A percentile compares a stretch with the other conserved stretches of the same genome.
Evolutionary conservation across 2,113 vertebrate genomes (phyloP).

Genomic region (Cercopithecus mona): DNA sequence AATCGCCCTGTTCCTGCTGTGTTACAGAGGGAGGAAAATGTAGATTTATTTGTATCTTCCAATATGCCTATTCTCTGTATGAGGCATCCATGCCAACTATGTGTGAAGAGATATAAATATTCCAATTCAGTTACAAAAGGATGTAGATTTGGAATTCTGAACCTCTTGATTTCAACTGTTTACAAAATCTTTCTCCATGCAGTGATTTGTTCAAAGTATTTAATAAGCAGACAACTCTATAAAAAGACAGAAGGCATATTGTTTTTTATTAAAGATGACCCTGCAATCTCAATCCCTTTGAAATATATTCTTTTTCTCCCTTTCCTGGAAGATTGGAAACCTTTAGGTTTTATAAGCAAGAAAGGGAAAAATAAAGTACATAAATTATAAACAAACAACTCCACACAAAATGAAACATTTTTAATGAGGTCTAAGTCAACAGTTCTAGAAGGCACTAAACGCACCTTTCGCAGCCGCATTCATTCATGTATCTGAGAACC

Average conservation of each 20-base stretch:
- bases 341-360: background rate
- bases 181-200: slow-evolving; percentile 23
- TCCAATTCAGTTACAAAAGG: background rate
- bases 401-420: background rate
- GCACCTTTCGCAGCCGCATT: rapidly evolving
- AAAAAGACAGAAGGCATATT: slow-evolving; percentile 41
- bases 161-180: slow-evolving; percentile 28
- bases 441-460: background rate
- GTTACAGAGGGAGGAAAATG: background rate
- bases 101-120: slow-evolving; percentile 34
- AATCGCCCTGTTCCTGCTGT: background rate
- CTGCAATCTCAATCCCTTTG: slow-evolving; percentile 16
- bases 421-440: background rate
- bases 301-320: slow-evolving; percentile 39
- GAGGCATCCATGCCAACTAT: background rate
- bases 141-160: background rate
- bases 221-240: background rate
- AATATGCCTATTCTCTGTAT: background rate
- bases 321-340: slow-evolving; percentile 35
- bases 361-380: background rate
- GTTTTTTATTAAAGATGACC: slow-evolving; percentile 65
- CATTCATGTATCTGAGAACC: background rate
- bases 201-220: background rate
- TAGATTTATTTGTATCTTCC: slow-evolving; percentile 33
- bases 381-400: background rate